Evolutionary conservation across 2,888 invertebrate species (phyloP), one percentile per base, ranked within the genome.

Genomic region (Polyommatus icarus): DNA sequence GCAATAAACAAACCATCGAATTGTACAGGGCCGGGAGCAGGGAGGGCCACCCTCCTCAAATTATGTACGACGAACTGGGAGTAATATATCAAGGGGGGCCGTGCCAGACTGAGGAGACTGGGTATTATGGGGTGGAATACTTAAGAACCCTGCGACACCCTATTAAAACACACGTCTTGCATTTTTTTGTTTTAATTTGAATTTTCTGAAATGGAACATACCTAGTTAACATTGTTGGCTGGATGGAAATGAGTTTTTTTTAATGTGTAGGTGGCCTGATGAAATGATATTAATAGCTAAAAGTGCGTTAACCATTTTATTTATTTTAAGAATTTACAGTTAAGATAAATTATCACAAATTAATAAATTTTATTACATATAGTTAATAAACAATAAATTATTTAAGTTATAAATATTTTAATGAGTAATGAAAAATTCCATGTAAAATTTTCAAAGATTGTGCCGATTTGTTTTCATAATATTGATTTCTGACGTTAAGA

Each of bases 51-150:
- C 90, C 92, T 87, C 92, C 87, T 89, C 93, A 93, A 94, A 94
- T 94, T 94, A 94, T 94, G 94, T 94, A 94, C 94, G 94, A 94
- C 93, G 94, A 91, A 92, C 94, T 92, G 94, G 94, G 94, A 94
- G 91, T 90, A 92, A 94, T 94, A 94, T 94, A 94, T 94, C 93
- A 93, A 87, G 91, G 93, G 93, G 93, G 93, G 93, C 93, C 93
- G 93, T 93, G 92, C 92, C 91, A 92, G 92, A 91, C 93, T 93
- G 92, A 93, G 93, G 92, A 93, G 93, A 91, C 92, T 89, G 91
- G 91, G 94, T 91, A 94, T 93, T 94, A 92, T 89, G 83, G 92
- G 93, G 92, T 88, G 90, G 93, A 94, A 94, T 94, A 94, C 93
- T 94, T 93, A 93, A 93, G 94, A 91, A 93, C 93, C 91, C 88